Conservation (phyloP, 2,888 invertebrate species). For the Ophion obscuratus region DNA sequence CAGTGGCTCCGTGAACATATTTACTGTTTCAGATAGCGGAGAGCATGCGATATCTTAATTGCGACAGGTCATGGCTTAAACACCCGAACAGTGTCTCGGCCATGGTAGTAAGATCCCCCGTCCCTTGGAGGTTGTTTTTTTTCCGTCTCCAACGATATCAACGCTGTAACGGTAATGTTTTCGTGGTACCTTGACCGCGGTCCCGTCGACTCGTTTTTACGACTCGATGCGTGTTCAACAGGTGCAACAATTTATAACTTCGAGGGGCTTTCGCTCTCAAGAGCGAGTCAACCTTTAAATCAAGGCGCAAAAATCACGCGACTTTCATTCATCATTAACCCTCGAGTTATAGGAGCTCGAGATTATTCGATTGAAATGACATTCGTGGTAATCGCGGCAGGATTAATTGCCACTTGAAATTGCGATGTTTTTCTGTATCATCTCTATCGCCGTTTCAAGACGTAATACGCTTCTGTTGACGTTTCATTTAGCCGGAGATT, state of each 20-base stretch:
- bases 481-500: too few relatives aligned
- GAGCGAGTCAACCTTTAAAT: background rate
- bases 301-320: background rate
- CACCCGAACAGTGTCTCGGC: conserved; percentile 43
- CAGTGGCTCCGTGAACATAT: conserved; percentile 64
- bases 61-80: conserved; percentile 79
- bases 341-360: background rate
- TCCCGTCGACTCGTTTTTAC: conserved; percentile 14
- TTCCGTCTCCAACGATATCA: background rate
- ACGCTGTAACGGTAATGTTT: conserved; percentile 18
- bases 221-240: conserved; percentile 49
- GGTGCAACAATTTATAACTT: conserved; percentile 44
- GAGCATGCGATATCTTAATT: conserved; percentile 73
- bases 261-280: background rate
- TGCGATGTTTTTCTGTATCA: background rate
- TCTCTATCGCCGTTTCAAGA: background rate
- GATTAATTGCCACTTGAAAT: conserved; percentile 1
- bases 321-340: conserved; percentile 5
- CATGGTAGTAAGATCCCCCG: conserved; percentile 19
- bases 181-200: conserved; percentile 29
- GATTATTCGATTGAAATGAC: background rate
- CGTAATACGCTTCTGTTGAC: too few relatives aligned
- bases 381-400: conserved; percentile 24
- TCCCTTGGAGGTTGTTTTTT: conserved; percentile 14
- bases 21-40: conserved; percentile 67